A percentile compares a stretch with the other conserved stretches of the same genome.
Conservation (phyloP, 2,797 vertebrate genomes). For the Balearica regulorum region DNA sequence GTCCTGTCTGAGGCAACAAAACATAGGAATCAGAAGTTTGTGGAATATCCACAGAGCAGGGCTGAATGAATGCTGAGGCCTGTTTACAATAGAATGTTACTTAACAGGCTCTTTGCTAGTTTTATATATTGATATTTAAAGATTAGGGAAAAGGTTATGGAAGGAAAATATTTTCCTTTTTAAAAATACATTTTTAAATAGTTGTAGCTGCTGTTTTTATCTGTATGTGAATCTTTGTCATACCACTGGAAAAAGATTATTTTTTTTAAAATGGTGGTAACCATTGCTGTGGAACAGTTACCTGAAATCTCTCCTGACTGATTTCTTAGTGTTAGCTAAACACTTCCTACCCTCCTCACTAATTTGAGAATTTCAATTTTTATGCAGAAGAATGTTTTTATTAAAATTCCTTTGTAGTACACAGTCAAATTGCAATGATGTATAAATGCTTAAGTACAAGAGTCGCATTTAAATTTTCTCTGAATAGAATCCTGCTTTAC, state of each 20-base stretch:
- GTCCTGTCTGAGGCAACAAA: not conserved
- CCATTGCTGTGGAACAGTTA: not conserved
- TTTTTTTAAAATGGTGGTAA: not conserved
- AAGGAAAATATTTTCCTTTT: not conserved
- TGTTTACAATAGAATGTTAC: not conserved
- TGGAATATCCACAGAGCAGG: not conserved
- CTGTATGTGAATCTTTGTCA: not conserved
- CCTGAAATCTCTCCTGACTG: not conserved
- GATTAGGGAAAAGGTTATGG: not conserved
- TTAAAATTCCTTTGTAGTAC: not conserved
- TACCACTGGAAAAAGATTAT: not conserved
- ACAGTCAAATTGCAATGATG: not conserved
- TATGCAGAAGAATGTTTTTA: not conserved
- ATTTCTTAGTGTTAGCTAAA: not conserved
- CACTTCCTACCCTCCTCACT: not conserved
- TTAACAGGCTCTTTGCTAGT: not conserved
- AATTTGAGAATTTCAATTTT: not conserved
- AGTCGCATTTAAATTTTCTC: not conserved
- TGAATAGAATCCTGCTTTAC: not conserved
- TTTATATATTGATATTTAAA: not conserved
- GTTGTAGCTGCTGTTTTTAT: not conserved
- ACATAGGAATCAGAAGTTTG: not conserved
- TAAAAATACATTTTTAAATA: not conserved
- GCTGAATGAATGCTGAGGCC: not conserved
- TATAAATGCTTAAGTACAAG: not conserved